A percentile compares a stretch with the other conserved stretches of the same genome.
Conservation (phyloP, 2,888 invertebrate species). For the Ceriagrion tenellum region DNA sequence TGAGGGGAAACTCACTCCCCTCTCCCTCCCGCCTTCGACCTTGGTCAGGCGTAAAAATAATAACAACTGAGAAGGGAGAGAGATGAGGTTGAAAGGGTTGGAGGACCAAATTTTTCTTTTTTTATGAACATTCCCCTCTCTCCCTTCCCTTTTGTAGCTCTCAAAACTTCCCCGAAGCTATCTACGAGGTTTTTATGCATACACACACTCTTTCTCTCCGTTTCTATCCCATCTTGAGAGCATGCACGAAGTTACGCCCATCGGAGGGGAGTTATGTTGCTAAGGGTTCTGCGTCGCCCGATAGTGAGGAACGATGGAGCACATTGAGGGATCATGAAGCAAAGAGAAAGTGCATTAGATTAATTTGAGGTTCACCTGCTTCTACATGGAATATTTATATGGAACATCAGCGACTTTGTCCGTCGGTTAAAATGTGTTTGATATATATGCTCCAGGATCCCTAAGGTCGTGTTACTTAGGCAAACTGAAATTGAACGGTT, state of each 20-base stretch:
- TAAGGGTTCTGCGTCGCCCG: too few relatives aligned
- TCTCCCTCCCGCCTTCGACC: neutral
- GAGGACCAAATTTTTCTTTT: neutral
- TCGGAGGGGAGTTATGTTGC: neutral
- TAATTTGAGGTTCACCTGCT: neutral
- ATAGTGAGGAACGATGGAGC: neutral
- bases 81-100: neutral
- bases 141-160: constrained; percentile 24
- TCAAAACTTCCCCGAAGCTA: neutral
- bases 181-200: neutral
- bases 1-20: neutral
- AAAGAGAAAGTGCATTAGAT: too few relatives aligned
- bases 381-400: neutral
- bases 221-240: too few relatives aligned
- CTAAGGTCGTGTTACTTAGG: too few relatives aligned
- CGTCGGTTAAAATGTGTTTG: neutral
- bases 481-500: too few relatives aligned
- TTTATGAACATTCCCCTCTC: neutral
- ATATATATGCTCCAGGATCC: too few relatives aligned
- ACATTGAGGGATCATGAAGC: neutral
- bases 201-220: neutral
- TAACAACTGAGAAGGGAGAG: constrained; percentile 36
- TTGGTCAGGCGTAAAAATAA: constrained; percentile 58
- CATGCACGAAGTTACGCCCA: neutral
- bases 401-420: neutral